Percentiles rank a stretch among this genome's conserved stretches.
Conservation (phyloP, 2,797 vertebrate species). For the Esox lucius region DNA sequence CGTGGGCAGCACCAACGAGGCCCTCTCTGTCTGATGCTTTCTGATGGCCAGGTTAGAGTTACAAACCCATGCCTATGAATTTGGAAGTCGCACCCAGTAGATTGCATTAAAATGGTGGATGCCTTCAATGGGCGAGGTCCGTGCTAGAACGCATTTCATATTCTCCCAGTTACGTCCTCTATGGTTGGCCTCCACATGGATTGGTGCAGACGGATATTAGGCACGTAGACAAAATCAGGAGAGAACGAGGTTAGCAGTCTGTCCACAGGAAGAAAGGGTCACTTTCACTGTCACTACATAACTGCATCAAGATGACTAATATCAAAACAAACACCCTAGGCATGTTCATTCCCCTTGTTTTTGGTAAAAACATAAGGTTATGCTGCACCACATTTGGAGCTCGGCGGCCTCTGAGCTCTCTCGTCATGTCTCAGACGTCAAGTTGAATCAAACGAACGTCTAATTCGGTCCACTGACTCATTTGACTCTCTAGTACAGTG, state of each 20-base stretch:
- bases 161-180: too few species aligned
- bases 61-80: too few species aligned
- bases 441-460: conserved; percentile 36
- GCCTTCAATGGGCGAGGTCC: too few species aligned
- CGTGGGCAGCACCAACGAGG: too few species aligned
- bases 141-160: too few species aligned
- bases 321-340: conserved; percentile 38
- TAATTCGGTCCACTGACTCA: conserved; percentile 14
- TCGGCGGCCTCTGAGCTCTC: conserved; percentile 7
- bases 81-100: too few species aligned
- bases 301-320: conserved; percentile 57
- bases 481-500: background rate
- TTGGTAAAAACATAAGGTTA: background rate
- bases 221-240: conserved; percentile 13
- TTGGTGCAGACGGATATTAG: conserved; percentile 29
- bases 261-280: conserved; percentile 16
- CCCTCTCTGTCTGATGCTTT: too few species aligned
- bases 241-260: background rate
- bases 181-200: conserved; percentile 11
- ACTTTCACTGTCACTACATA: conserved; percentile 27
- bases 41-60: too few species aligned
- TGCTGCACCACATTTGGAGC: conserved; percentile 16
- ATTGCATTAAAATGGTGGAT: too few species aligned
- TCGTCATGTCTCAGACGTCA: conserved; percentile 41
- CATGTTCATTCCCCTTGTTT: conserved; percentile 42